These are phyloP conservation scores for Oscheius sp. DNA, from an alignment of 2,888 invertebrate genomes.

Conservation along the genomic window DNA sequence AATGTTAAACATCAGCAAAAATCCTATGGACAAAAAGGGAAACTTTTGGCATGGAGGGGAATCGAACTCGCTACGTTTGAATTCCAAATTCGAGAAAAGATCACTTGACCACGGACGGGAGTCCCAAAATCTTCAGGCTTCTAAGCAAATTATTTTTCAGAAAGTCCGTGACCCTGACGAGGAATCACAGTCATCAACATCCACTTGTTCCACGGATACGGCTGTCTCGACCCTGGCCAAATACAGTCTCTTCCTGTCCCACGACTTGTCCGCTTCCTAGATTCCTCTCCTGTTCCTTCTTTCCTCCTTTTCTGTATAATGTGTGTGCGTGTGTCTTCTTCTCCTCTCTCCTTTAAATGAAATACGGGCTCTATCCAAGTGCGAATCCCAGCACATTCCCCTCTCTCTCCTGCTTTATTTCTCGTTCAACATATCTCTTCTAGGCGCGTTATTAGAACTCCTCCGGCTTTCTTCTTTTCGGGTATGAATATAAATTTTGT, in stretches of 20 bases:
- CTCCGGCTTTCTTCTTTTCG: slow-evolving; percentile 25
- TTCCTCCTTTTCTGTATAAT: slow-evolving; percentile 3
- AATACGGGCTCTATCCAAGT: slow-evolving; percentile 23
- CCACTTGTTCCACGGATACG: slow-evolving; percentile 45
- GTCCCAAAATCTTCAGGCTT: no score
- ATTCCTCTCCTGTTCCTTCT: background rate
- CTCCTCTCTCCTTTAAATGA: background rate
- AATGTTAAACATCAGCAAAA: no score
- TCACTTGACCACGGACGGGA: no score
- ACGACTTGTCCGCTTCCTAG: slow-evolving; percentile 29
- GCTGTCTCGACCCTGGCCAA: slow-evolving; percentile 51
- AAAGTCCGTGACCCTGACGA: slow-evolving; percentile 47
- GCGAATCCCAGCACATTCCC: slow-evolving; percentile 21
- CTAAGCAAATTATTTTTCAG: no score
- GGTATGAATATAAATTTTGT: background rate
- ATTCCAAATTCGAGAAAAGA: no score
- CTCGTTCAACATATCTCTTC: slow-evolving; percentile 8
- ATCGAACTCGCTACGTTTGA: no score
- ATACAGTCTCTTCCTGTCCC: slow-evolving; percentile 51
- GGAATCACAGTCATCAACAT: slow-evolving; percentile 41
- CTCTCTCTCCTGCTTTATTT: slow-evolving; percentile 13
- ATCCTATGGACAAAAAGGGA: no score
- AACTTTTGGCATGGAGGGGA: no score
- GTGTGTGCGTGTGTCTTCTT: background rate
- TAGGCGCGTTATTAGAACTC: background rate